These are phyloP conservation scores for Eustalomyia histrio DNA, from an alignment of 2,888 invertebrate genomes.

Conservation along the genomic window DNA sequence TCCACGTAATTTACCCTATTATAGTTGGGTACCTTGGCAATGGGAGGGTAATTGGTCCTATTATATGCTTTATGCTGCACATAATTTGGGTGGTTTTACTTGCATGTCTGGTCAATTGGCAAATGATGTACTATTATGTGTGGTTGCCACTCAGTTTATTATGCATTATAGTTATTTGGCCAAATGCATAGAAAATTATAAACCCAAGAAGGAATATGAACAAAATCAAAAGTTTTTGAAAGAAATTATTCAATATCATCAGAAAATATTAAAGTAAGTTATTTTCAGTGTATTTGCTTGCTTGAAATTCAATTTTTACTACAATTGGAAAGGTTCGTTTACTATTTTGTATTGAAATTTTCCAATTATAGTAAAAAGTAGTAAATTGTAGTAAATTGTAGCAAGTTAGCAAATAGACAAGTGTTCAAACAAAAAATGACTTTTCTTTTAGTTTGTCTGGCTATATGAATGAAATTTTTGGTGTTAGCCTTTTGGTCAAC, in stretches of 20 bases:
- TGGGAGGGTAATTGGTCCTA: slow-evolving; percentile 71
- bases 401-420: no score
- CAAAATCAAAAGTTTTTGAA: slow-evolving; percentile 68
- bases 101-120: slow-evolving; percentile 72
- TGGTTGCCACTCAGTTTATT: slow-evolving; percentile 72
- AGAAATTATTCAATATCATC: slow-evolving; percentile 70
- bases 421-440: no score
- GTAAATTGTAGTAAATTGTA: no score
- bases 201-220: slow-evolving; percentile 39
- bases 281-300: no score
- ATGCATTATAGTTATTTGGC: slow-evolving; percentile 75
- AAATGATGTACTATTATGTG: slow-evolving; percentile 74
- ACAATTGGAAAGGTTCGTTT: no score
- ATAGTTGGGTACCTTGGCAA: slow-evolving; percentile 72
- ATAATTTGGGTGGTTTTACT: slow-evolving; percentile 71
- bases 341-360: no score
- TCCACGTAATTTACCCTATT: slow-evolving; percentile 71
- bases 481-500: slow-evolving; percentile 73
- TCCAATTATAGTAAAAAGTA: no score
- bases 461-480: slow-evolving; percentile 70
- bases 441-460: background rate
- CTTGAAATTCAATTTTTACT: no score
- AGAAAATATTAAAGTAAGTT: slow-evolving; percentile 67
- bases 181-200: slow-evolving; percentile 65
- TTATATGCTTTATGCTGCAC: slow-evolving; percentile 70